Evolutionary conservation across 2,888 invertebrate species (phyloP).

Genomic region (Sinohyriopsis cumingii): DNA sequence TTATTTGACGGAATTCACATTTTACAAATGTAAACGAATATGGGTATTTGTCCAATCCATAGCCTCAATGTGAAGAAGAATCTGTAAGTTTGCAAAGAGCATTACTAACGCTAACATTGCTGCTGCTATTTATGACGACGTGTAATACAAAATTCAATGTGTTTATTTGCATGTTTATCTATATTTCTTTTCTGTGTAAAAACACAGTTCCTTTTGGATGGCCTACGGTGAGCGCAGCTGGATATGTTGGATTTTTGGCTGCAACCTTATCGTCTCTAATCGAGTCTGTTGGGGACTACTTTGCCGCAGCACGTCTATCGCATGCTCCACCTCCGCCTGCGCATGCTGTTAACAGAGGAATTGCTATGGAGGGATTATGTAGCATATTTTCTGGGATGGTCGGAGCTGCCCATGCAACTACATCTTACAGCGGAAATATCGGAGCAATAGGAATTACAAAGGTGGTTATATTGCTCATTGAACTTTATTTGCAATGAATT

Average conservation of each 20-base stretch:
- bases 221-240: slow-evolving; percentile 62
- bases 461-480: slow-evolving; percentile 71
- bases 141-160: too few species aligned
- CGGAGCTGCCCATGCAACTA: slow-evolving; percentile 90
- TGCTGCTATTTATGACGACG: too few species aligned
- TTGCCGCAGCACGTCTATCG: slow-evolving; percentile 81
- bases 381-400: slow-evolving; percentile 87
- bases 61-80: too few species aligned
- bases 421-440: slow-evolving; percentile 91
- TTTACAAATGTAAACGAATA: too few species aligned
- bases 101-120: too few species aligned
- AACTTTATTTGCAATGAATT: too few species aligned
- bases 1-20: too few species aligned
- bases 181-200: too few species aligned
- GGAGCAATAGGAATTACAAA: slow-evolving; percentile 91
- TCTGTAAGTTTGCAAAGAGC: too few species aligned
- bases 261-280: slow-evolving; percentile 62
- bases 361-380: slow-evolving; percentile 84
- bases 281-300: slow-evolving; percentile 85
- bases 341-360: slow-evolving; percentile 85
- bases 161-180: too few species aligned
- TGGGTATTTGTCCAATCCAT: too few species aligned
- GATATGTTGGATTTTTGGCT: slow-evolving; percentile 61
- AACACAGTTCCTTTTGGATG: slow-evolving; percentile 73
- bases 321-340: slow-evolving; percentile 87